Evolutionary conservation across 23 tunicate species (phyloP), one percentile per base, ranked within the genome.

Genomic region (Aplidium turbinatum): DNA sequence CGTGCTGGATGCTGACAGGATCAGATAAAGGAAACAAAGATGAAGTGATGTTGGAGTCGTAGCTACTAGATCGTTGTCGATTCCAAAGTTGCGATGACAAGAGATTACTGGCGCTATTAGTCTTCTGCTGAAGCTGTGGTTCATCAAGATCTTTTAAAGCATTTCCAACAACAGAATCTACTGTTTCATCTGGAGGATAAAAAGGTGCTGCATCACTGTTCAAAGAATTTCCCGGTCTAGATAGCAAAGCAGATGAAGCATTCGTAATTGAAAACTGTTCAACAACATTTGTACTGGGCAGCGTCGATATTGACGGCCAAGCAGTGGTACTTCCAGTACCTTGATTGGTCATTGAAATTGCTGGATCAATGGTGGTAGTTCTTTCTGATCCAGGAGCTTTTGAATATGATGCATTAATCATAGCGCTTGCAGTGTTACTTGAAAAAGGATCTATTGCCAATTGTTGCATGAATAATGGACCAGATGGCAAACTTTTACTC

Each of bases 111-210:
- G 21, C 58, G 23, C 35, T 70, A 3, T 33, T 66, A 38, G 6
- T 22, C 4, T 61, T n/a, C 28, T 5, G 34, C 13, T 28, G 7
- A 5, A 7, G n/a, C 4, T 25, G 24, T 11, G 4, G 6, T 5
- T 70, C 73, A 33, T 85, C 82, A n/a, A 80, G 63, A 50, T 88
- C 96, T 9, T 88, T 84, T 68, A 88, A 46, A 27, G 96, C 96
- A 69, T 58, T 73, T 27, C 83, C 96, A 47, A 88, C 87, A 13
- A 88, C 96, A 34, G 96, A 88, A 76, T 88, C 96, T 0, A 88
- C 96, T 7, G 96, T 88, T 60, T 88, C 96, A 75, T 81, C 87
- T 0, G 96, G 87, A 25, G 96, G 96, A 45, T 88, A 88, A 76
- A 88, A 88, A n/a, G 86, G 96, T 16, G 61, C 58, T 25, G 96